Evolutionary conservation across 2,797 vertebrate species (phyloP).

Genomic region (Platyrinchus mystaceus): DNA sequence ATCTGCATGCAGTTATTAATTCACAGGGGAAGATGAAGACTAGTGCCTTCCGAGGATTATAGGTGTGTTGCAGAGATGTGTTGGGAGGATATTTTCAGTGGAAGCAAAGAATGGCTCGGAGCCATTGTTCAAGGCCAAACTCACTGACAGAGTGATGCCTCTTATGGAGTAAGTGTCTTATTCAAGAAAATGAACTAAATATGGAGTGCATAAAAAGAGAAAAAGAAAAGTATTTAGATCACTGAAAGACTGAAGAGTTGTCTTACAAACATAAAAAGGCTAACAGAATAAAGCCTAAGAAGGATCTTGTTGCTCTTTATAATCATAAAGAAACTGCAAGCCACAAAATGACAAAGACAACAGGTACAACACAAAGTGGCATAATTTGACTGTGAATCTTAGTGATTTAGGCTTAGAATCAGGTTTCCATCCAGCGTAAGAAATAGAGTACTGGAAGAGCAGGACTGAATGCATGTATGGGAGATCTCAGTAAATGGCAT

Average conservation of each 20-base stretch:
- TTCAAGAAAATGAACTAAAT: background rate
- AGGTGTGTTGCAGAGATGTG: background rate
- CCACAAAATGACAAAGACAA: background rate
- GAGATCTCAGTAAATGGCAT: background rate
- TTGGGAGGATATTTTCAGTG: background rate
- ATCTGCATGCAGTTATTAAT: background rate
- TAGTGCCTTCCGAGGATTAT: background rate
- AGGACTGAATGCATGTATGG: fast-evolving
- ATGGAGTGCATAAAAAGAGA: background rate
- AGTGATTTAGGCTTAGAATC: background rate
- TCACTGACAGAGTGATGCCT: background rate
- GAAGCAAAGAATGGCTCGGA: background rate
- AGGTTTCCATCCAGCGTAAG: background rate
- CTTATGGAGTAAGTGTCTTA: background rate
- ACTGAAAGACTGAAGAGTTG: background rate
- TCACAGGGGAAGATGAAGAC: background rate
- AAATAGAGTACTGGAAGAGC: background rate
- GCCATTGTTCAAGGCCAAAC: background rate
- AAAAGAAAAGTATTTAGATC: background rate
- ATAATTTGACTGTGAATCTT: background rate
- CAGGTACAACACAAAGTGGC: background rate
- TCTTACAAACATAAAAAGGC: background rate
- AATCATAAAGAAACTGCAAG: background rate
- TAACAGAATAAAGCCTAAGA: background rate
- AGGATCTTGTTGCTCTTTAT: background rate